A percentile compares a stretch with the other conserved stretches of the same genome.
Evolutionary conservation across 1,140 invertebrate genomes (phyloP).

Genomic region (Hormaphis cornu): DNA sequence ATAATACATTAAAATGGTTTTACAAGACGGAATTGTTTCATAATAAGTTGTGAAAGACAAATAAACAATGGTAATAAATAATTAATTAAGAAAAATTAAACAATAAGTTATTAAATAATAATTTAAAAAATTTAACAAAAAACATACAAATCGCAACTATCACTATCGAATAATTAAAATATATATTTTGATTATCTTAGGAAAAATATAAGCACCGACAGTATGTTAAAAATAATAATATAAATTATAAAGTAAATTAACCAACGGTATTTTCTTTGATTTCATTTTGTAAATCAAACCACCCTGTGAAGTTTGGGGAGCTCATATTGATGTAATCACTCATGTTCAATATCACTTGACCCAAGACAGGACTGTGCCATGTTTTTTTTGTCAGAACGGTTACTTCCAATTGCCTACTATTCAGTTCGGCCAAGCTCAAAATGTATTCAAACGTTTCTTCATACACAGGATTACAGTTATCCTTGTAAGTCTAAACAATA

Average conservation of each 20-base stretch:
- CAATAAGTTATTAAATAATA: no score
- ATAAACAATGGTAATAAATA: no score
- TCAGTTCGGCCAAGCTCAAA: slow-evolving; percentile 64
- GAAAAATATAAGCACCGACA: not conserved
- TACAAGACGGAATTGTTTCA: no score
- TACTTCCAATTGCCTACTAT: slow-evolving; percentile 62
- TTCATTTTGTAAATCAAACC: slow-evolving; percentile 23
- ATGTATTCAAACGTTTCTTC: slow-evolving; percentile 84
- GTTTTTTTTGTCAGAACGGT: slow-evolving; percentile 75
- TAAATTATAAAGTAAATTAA: not conserved
- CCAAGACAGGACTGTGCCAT: slow-evolving; percentile 67
- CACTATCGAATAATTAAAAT: no score
- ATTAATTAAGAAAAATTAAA: no score
- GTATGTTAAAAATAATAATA: not conserved
- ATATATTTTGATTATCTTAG: not conserved
- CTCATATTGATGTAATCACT: slow-evolving; percentile 33
- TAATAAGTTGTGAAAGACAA: no score
- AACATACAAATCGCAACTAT: no score
- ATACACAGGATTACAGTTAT: slow-evolving; percentile 82
- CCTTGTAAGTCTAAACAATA: slow-evolving; percentile 58
- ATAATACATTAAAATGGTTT: no score
- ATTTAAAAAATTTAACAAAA: no score
- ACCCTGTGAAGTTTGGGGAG: not conserved
- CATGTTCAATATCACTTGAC: slow-evolving; percentile 50
- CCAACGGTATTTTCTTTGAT: not conserved